A percentile compares a stretch with the other conserved stretches of the same genome.
Conservation (phyloP, 2,113 vertebrate genomes). For the pig (Sus scrofa) region T2T-Sscrofa CM000818.6:101478501-101479000, state of each 20-base stretch:
- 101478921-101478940: conserved; percentile 37
- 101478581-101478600: not conserved
- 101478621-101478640: not conserved
- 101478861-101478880: conserved; percentile 5
- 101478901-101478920: not conserved
- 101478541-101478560: conserved; percentile 21
- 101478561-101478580: not conserved
- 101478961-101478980: conserved; percentile 30
- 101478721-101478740: not conserved
- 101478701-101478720: conserved; percentile 28
- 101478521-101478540: not conserved
- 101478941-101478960: not conserved
- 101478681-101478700: not conserved
- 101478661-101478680: not conserved
- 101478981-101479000: not conserved
- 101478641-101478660: not conserved
- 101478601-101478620: conserved; percentile 30
- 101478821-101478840: conserved; percentile 8
- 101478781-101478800: not conserved
- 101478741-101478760: not conserved
- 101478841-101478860: conserved; percentile 45
- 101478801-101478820: not conserved
- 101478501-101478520: conserved; percentile 1
- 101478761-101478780: too few relatives aligned
- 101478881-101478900: not conserved